A percentile compares a stretch with the other conserved stretches of the same genome.
Evolutionary conservation across 1,140 invertebrate genomes (phyloP).

Genomic region (Amphibalanus amphitrite): DNA sequence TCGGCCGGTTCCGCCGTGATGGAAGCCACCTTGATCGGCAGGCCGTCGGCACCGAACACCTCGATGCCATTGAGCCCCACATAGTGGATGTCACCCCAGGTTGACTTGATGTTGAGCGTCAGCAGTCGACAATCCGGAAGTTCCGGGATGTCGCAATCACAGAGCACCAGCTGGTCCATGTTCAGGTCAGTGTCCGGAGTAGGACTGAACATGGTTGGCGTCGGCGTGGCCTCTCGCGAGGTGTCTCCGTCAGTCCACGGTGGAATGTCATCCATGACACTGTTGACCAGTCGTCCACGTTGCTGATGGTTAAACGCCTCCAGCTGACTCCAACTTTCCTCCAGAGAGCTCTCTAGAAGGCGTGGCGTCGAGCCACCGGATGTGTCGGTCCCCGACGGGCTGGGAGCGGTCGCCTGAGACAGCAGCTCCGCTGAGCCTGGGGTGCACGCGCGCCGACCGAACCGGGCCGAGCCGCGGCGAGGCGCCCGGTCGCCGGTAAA

Average conservation of each 20-base stretch:
- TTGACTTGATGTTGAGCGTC: constrained; percentile 38
- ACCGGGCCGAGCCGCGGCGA: background rate
- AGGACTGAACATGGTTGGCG: background rate
- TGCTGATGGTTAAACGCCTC: background rate
- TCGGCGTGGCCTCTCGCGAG: background rate
- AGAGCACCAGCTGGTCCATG: background rate
- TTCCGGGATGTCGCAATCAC: constrained; percentile 31
- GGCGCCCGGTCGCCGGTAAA: too few relatives aligned
- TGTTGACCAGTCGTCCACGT: background rate
- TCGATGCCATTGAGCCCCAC: constrained; percentile 65
- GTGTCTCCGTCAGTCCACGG: background rate
- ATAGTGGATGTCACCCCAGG: constrained; percentile 68
- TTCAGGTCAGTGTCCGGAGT: background rate
- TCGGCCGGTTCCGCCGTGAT: constrained; percentile 38
- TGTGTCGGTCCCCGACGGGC: background rate
- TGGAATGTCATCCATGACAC: background rate
- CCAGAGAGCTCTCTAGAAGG: background rate
- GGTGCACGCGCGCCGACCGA: background rate
- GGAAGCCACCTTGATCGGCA: constrained; percentile 34
- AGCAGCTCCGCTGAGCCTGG: background rate
- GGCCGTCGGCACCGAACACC: constrained; percentile 46
- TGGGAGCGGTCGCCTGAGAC: too few relatives aligned
- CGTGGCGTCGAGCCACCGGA: too few relatives aligned
- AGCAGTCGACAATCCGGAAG: constrained; percentile 61
- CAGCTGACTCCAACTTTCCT: background rate